Base-by-base conservation (phyloP, 2,888 invertebrate genomes). In the Melieria picta region DNA sequence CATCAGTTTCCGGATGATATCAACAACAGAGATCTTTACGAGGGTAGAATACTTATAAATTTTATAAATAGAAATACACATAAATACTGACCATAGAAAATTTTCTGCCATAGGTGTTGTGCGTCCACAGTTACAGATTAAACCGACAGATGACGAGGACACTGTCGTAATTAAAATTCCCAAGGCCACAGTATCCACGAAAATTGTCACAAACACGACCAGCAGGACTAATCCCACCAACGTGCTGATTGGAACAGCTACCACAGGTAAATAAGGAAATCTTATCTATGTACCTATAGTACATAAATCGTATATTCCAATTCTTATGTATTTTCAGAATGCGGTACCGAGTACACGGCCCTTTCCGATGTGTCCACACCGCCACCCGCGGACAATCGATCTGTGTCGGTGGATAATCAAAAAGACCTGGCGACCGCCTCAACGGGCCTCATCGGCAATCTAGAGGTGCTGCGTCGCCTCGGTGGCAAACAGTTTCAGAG, bases 401-500 rank as follows among this genome's bases (percentile, higher is more conserved):
- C 80, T 0, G 71, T 77, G 7, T 64, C 76, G 7, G 30, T 77
- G 63, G 83, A 82, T 1, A 84, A 77, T 0, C 84, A 80, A 75
- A 85, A 83, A 63, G 83, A 84, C 50, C 67, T 84, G 76, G 84
- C 84, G 60, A 84, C 84, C 7, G 85, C 85, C 7, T 84, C 84
- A 3, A 84, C 84, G 0, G 84, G 85, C 4, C 76, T 84, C 50
- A 85, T 84, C 65, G 85, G 91, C 69, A 93, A 92, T 76, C 89
- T 91, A 81, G 92, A 93, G 74, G 88, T 94, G 4, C 87, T 94
- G 61, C 91, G 93, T 52, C 91, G 94, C 63, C 88, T 94, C 7
- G 93, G 94, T n/a, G 85, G 84, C 68, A 93, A 92, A 73, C 94
- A 95, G 81, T 94, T 94, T 81, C 95, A 95, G 83, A 95, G 94